phyloP scores from a whole-genome alignment of 2,797 vertebrate genomes.

The Megalops cyprinoides region DNA sequence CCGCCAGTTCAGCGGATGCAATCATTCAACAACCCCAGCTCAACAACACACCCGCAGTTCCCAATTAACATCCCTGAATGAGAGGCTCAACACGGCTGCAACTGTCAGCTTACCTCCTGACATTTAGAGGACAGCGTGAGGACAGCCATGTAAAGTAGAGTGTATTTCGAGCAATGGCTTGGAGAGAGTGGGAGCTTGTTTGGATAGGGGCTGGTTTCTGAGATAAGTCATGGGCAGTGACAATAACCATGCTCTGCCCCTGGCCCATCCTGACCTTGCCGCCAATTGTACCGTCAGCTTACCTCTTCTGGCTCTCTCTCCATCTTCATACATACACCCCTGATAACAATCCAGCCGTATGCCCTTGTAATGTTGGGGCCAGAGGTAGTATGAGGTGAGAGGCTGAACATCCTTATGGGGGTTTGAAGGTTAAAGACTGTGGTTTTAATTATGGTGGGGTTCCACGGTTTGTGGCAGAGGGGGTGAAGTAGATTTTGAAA shows the following conservation, averaged over 20 bases:
- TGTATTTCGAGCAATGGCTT: background rate
- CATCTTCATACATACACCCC: background rate
- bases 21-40: too few relatives aligned
- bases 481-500: background rate
- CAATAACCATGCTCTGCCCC: background rate
- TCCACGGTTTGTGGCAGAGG: background rate
- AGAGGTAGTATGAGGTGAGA: conserved; percentile 14
- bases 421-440: background rate
- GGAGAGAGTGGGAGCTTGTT: background rate
- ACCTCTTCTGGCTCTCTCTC: background rate
- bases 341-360: background rate
- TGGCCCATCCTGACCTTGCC: background rate
- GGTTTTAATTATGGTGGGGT: background rate
- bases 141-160: background rate
- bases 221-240: background rate
- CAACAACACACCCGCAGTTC: too few relatives aligned
- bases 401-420: background rate
- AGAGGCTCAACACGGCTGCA: too few relatives aligned
- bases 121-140: background rate
- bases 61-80: too few relatives aligned
- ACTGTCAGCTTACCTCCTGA: too few relatives aligned
- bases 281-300: background rate
- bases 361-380: background rate
- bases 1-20: too few relatives aligned
- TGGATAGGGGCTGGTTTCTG: background rate